Evolutionary conservation across 2,888 invertebrate species (phyloP).

Genomic region (Elgonia sp.): DNA sequence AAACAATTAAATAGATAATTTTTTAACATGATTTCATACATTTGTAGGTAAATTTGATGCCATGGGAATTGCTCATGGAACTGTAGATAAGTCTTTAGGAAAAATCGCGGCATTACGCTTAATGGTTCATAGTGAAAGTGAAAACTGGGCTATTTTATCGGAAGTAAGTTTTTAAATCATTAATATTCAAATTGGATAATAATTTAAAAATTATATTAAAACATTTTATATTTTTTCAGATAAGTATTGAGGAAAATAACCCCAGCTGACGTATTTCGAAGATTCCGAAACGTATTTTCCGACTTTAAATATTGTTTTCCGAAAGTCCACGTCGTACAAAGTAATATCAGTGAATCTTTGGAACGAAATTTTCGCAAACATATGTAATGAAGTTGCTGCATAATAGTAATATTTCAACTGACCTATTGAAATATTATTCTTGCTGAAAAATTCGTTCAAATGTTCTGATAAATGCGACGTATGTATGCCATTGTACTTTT

Average conservation of each 20-base stretch:
- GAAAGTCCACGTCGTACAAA: conserved; percentile 68
- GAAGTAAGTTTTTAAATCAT: conserved; percentile 89
- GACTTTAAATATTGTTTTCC: conserved; percentile 57
- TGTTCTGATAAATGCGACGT: conserved; percentile 29
- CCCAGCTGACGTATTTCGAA: conserved; percentile 84
- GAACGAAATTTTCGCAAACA: too few species aligned
- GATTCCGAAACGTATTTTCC: conserved; percentile 53
- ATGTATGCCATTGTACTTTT: conserved; percentile 69
- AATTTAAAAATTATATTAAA: too few species aligned
- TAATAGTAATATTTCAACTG: too few species aligned
- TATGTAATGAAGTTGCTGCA: too few species aligned
- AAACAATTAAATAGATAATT: neutral
- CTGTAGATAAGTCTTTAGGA: conserved; percentile 90
- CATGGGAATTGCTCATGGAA: conserved; percentile 93
- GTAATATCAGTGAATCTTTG: too few species aligned
- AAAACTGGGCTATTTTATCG: conserved; percentile 96
- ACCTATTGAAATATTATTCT: too few species aligned
- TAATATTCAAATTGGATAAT: neutral
- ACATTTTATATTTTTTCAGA: conserved; percentile 79
- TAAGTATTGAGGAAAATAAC: conserved; percentile 85
- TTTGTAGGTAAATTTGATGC: conserved; percentile 90
- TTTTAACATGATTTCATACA: neutral
- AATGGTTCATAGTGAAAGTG: conserved; percentile 93
- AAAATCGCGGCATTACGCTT: conserved; percentile 92
- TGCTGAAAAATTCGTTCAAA: too few species aligned